Conservation (phyloP, 1,140 invertebrate genomes). For the Dendroctonus ponderosae region DNA sequence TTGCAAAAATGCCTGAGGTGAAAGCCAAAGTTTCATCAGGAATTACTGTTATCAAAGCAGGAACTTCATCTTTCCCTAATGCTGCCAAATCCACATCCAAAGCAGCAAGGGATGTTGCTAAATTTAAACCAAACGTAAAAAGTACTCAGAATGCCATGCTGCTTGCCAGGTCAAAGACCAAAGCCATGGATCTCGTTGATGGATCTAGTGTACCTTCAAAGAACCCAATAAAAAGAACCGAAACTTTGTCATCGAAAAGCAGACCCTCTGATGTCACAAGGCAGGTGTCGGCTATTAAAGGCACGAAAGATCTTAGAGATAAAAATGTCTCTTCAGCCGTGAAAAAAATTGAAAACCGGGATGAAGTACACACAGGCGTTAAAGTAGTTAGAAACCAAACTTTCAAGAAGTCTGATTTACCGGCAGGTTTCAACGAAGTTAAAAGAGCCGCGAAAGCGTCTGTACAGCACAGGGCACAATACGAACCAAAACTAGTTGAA, state of each 20-base stretch:
- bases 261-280: conserved; percentile 14
- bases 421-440: not conserved
- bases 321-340: conserved; percentile 35
- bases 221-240: conserved; percentile 19
- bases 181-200: conserved; percentile 7
- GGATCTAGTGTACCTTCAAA: conserved; percentile 11
- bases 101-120: conserved; percentile 1
- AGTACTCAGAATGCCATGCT: not conserved
- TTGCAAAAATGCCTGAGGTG: conserved; percentile 8
- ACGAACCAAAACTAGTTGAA: no score
- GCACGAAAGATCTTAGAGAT: conserved; percentile 28
- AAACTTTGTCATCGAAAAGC: conserved; percentile 11
- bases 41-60: not conserved
- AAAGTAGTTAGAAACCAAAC: conserved; percentile 24
- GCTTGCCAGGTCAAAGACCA: conserved; percentile 1
- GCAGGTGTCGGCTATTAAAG: conserved; percentile 28
- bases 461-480: no score
- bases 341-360: conserved; percentile 27
- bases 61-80: not conserved
- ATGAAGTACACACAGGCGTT: conserved; percentile 9
- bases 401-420: conserved; percentile 21
- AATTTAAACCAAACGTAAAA: conserved; percentile 21
- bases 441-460: no score
- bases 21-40: conserved; percentile 1
- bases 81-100: conserved; percentile 11